Percentiles rank a stretch among this genome's conserved stretches.
phyloP scores from a whole-genome alignment of 2,113 vertebrate species.

The Eidolon helvum region DNA sequence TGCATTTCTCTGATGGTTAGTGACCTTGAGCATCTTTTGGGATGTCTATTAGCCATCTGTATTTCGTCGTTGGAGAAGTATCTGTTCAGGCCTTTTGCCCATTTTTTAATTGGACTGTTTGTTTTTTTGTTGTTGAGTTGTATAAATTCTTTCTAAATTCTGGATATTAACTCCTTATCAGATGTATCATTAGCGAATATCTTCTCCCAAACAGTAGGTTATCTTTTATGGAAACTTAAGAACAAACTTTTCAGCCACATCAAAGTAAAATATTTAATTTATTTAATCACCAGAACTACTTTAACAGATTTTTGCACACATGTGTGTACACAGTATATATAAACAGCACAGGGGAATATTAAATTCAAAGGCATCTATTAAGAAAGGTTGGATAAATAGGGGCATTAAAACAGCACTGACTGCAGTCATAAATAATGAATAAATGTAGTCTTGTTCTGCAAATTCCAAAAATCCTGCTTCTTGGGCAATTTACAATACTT shows the following conservation, averaged over 20 bases:
- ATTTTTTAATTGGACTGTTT: too few species aligned
- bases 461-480: background rate
- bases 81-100: too few species aligned
- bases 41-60: too few species aligned
- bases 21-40: too few species aligned
- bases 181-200: too few species aligned
- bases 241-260: background rate
- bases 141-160: too few species aligned
- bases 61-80: too few species aligned
- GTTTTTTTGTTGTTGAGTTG: too few species aligned
- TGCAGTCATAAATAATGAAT: background rate
- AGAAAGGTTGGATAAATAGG: background rate
- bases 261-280: background rate
- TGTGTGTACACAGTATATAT: background rate
- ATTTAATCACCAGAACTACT: background rate
- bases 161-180: too few species aligned
- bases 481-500: slow-evolving; percentile 18
- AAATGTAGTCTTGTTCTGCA: background rate
- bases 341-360: background rate
- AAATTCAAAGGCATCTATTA: background rate
- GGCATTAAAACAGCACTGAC: background rate
- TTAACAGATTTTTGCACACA: background rate
- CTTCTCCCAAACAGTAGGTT: too few species aligned
- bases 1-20: too few species aligned
- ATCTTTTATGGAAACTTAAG: background rate